These are phyloP conservation scores for Rhinella marina DNA, from an alignment of 2,797 vertebrate genomes.

Conservation along the genomic window DNA sequence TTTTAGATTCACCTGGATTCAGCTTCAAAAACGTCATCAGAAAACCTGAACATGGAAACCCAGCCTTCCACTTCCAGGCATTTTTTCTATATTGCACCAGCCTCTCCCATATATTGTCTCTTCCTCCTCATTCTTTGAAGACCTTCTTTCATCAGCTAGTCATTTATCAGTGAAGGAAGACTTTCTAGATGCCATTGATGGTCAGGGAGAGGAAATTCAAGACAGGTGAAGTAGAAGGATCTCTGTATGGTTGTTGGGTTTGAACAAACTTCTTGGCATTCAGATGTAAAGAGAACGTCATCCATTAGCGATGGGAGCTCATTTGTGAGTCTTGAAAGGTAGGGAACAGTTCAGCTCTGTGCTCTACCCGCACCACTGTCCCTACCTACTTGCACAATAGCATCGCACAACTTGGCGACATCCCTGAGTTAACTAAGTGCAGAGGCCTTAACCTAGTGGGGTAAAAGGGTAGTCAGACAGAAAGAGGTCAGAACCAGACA, in stretches of 20 bases:
- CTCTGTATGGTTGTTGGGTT: neutral
- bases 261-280: neutral
- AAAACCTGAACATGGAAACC: too few relatives aligned
- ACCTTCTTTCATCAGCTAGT: neutral
- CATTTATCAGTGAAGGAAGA: neutral
- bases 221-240: neutral
- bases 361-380: too few relatives aligned
- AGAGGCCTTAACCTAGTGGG: too few relatives aligned
- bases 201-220: neutral
- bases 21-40: too few relatives aligned
- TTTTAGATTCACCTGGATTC: too few relatives aligned
- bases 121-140: neutral
- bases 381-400: too few relatives aligned
- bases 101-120: neutral
- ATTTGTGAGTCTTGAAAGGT: neutral
- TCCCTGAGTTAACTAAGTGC: too few relatives aligned
- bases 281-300: neutral
- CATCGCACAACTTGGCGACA: too few relatives aligned
- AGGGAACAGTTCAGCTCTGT: too few relatives aligned
- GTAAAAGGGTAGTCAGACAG: too few relatives aligned
- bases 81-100: neutral
- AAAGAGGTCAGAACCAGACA: too few relatives aligned
- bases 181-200: neutral
- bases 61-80: too few relatives aligned
- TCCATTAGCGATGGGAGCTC: neutral